These are phyloP conservation scores for Etheostoma spectabile DNA, from an alignment of 2,113 vertebrate species.

Conservation along the genomic window DNA sequence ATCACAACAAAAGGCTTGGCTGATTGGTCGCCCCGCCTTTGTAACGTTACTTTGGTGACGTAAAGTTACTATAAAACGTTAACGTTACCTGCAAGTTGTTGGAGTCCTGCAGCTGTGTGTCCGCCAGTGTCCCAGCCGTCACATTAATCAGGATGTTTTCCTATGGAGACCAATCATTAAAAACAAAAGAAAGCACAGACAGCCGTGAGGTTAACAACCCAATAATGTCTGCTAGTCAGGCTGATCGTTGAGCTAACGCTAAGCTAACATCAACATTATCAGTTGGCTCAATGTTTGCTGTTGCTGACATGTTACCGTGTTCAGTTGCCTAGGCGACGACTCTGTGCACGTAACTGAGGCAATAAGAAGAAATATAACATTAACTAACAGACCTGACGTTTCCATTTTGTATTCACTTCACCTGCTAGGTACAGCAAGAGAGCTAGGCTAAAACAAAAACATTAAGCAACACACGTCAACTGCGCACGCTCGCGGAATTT, in stretches of 20 bases:
- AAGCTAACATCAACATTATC: constrained; percentile 31
- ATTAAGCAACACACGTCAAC: not conserved
- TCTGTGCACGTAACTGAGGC: constrained; percentile 36
- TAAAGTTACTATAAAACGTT: not conserved
- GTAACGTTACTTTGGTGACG: not conserved
- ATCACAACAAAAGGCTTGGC: not conserved
- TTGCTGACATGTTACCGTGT: constrained; percentile 66
- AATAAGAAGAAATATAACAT: constrained; percentile 24
- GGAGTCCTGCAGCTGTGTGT: constrained; percentile 75
- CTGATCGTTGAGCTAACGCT: constrained; percentile 29
- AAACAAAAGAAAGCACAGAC: not conserved
- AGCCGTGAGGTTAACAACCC: not conserved
- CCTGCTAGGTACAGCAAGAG: not conserved
- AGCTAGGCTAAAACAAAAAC: constrained; percentile 23
- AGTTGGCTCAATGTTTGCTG: not conserved
- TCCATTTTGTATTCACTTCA: constrained; percentile 32
- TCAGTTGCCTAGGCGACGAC: constrained; percentile 45
- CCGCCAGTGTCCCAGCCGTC: constrained; percentile 77
- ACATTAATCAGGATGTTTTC: constrained; percentile 89
- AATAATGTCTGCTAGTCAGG: not conserved
- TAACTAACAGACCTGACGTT: constrained; percentile 9
- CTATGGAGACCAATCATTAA: constrained; percentile 68
- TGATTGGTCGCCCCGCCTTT: not conserved
- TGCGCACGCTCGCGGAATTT: constrained; percentile 34
- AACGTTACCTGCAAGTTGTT: constrained; percentile 88